Conservation (phyloP, 2,113 vertebrate species). For the Bubalus kerabau region DNA sequence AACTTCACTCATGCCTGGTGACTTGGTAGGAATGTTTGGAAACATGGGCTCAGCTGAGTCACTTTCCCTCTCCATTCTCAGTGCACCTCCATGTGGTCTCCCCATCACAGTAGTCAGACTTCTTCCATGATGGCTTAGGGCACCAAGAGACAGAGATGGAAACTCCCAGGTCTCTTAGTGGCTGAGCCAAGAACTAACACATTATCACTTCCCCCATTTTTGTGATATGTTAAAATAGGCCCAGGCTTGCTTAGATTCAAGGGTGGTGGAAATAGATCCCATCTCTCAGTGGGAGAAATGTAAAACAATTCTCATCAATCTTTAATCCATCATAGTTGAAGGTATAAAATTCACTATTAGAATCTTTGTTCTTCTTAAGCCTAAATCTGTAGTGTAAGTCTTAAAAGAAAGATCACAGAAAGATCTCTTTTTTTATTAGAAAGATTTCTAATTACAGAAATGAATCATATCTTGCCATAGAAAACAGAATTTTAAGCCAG, state of each 20-base stretch:
- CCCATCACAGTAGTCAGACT: neutral
- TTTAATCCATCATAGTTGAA: neutral
- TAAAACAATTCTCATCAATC: neutral
- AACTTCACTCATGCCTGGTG: neutral
- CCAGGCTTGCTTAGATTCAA: neutral
- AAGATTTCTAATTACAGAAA: neutral
- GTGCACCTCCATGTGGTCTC: neutral
- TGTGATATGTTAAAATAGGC: neutral
- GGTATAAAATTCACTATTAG: neutral
- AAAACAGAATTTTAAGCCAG: neutral
- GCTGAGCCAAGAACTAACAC: neutral
- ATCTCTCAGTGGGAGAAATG: neutral
- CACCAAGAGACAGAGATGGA: neutral
- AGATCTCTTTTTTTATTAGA: neutral
- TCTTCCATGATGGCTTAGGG: neutral
- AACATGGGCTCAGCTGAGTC: neutral
- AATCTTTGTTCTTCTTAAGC: slow-evolving; percentile 16
- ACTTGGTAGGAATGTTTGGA: neutral
- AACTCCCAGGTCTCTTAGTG: neutral
- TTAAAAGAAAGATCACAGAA: neutral
- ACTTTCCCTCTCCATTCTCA: neutral
- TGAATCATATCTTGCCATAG: neutral
- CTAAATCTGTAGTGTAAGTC: neutral
- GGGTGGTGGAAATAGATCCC: neutral
- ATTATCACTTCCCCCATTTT: neutral